A percentile compares a stretch with the other conserved stretches of the same genome.
Evolutionary conservation across 2,113 vertebrate species (phyloP).

Genomic region (Notothenia rossii): DNA sequence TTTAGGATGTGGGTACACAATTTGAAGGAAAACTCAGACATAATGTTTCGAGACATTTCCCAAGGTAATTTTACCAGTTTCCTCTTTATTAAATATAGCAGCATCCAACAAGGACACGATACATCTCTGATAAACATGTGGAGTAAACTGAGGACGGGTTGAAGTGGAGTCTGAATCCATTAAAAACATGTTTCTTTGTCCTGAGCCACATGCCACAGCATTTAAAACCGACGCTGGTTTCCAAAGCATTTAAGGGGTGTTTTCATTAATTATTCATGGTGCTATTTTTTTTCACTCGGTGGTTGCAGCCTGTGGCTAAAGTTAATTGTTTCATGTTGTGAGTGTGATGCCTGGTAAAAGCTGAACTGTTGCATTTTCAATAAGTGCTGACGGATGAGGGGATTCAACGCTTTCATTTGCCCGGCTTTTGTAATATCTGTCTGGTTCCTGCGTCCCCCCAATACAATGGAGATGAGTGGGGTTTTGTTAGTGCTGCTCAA

Average conservation of each 20-base stretch:
- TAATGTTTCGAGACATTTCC: neutral
- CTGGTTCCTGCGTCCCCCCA: neutral
- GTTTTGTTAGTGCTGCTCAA: neutral
- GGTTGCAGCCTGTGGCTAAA: constrained; percentile 1
- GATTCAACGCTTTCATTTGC: neutral
- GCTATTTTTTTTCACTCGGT: constrained; percentile 4
- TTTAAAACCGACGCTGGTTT: neutral
- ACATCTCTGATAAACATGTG: neutral
- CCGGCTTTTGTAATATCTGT: neutral
- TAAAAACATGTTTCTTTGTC: neutral
- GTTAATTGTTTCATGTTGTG: constrained; percentile 20
- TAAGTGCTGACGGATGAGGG: neutral
- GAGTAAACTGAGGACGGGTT: neutral
- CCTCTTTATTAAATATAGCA: neutral
- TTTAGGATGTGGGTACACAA: neutral
- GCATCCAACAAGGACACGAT: neutral
- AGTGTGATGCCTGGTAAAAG: constrained; percentile 13
- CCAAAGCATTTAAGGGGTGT: constrained; percentile 2
- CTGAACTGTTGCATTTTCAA: neutral
- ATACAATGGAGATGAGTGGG: neutral
- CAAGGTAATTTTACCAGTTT: neutral
- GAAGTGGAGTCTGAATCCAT: neutral
- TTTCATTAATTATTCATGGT: constrained; percentile 19
- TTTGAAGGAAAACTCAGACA: neutral
- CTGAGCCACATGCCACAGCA: neutral